phyloP scores from a whole-genome alignment of 2,797 vertebrate species.

The Meriones psammophilus region DNA sequence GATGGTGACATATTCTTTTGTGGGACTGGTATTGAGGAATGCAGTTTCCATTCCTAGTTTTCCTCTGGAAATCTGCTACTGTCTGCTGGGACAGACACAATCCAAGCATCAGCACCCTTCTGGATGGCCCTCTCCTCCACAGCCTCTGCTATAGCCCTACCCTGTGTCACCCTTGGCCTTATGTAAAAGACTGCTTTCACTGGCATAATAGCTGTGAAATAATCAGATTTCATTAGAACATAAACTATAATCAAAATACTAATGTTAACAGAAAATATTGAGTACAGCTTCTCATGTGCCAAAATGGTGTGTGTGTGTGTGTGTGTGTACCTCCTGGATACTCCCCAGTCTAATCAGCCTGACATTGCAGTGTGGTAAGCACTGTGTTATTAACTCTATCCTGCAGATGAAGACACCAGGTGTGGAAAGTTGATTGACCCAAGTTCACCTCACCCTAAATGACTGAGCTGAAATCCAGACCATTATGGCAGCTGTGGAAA shows the following conservation, averaged over 20 bases:
- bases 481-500: background rate
- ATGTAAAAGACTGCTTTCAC: background rate
- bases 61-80: background rate
- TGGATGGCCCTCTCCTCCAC: background rate
- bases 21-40: background rate
- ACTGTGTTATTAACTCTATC: background rate
- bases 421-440: background rate
- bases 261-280: background rate
- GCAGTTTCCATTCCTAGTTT: background rate
- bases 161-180: background rate
- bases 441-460: background rate
- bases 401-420: background rate
- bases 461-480: background rate
- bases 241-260: background rate
- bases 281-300: background rate
- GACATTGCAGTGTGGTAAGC: no score
- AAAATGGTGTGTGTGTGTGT: background rate
- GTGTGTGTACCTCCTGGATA: background rate
- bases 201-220: background rate
- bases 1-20: background rate
- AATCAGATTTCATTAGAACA: background rate
- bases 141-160: background rate
- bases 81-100: background rate
- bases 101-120: background rate
- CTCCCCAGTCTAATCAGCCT: background rate